A percentile compares a stretch with the other conserved stretches of the same genome.
These are phyloP conservation scores for Paguma larvata DNA, from an alignment of 2,797 vertebrate genomes.

Conservation along the genomic window DNA sequence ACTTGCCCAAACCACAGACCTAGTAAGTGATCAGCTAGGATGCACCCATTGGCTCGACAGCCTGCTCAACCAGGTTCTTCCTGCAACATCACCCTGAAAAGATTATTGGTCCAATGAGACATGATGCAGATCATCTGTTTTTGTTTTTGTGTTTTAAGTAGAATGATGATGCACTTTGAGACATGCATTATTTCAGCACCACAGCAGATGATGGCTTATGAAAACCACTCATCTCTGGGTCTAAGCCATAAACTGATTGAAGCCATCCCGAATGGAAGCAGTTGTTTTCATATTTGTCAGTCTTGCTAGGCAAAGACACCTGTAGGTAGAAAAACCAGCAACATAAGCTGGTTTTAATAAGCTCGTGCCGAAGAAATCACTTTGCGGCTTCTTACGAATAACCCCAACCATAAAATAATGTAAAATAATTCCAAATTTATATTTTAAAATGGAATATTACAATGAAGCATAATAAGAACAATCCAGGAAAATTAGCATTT, in stretches of 20 bases:
- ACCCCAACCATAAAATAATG: slow-evolving; percentile 52
- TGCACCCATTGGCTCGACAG: neutral
- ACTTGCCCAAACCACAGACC: neutral
- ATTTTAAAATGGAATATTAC: slow-evolving; percentile 65
- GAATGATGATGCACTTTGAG: neutral
- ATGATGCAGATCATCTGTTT: neutral
- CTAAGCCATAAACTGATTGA: neutral
- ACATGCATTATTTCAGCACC: neutral
- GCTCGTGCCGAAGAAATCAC: neutral
- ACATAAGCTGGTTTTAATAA: slow-evolving; percentile 43
- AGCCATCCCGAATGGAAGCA: neutral
- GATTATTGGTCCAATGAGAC: neutral
- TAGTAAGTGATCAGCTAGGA: neutral
- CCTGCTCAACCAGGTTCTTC: neutral
- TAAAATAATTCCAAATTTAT: neutral
- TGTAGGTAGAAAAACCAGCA: slow-evolving; percentile 5
- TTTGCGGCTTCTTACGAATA: slow-evolving; percentile 24
- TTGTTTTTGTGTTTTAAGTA: neutral
- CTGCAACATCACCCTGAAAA: neutral
- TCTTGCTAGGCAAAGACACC: slow-evolving; percentile 26
- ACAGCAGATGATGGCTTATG: neutral
- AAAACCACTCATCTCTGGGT: neutral
- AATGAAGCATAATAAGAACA: slow-evolving; percentile 42
- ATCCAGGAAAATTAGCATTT: slow-evolving; percentile 71
- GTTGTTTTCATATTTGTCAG: neutral